Base-by-base conservation (phyloP, 2,888 invertebrate genomes). In the Eupithecia dodoneata region DNA sequence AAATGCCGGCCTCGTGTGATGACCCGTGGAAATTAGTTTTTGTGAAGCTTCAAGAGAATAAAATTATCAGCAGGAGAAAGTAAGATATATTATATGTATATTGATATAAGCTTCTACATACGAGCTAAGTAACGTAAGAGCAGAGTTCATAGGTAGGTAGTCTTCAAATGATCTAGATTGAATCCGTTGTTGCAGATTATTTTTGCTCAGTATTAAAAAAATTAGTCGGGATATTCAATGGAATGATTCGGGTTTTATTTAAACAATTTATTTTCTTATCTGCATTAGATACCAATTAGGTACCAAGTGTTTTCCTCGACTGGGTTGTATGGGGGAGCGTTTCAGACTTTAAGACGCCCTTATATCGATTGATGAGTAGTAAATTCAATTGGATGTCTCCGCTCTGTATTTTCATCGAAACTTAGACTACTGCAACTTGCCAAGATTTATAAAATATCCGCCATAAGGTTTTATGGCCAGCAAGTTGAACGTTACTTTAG, bases 21-120 rank as follows among this genome's bases (percentile, higher is more conserved):
- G 94, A 94, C 81, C 92, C 92, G 2, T 95, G 95, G 95, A 91
- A 83, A 80, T 93, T 91, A 81, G 88, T 95, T 74, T 94, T 87
- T 76, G 92, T 88, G 81, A 93, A 90, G 80, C 86, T 95, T 47
- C 93, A 94, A 80, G 92, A 94, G 69, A 90, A 89, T 76, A 92
- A 94, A 79, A 89, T 94, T 79, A 87, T 94, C 47, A 91, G 90
- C 80, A 87, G 86, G 75, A 90, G 83, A 86, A 92, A 92, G 94
- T 94, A 86, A 92, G 94, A 67, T 30, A 30, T 30, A 30, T 71
- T 10, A 63, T 18, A 65, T 41, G 10, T 10, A 41, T 41, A 42
- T 65, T 65, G 12, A 30, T 41, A 42, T 42, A 30, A 42, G 42
- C 47, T 52, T 52, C 15, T 52, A 15, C 13, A 52, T 47, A 47